These are phyloP conservation scores for Falco punctatus DNA, from an alignment of 2,113 vertebrate species.

Conservation along the genomic window DNA sequence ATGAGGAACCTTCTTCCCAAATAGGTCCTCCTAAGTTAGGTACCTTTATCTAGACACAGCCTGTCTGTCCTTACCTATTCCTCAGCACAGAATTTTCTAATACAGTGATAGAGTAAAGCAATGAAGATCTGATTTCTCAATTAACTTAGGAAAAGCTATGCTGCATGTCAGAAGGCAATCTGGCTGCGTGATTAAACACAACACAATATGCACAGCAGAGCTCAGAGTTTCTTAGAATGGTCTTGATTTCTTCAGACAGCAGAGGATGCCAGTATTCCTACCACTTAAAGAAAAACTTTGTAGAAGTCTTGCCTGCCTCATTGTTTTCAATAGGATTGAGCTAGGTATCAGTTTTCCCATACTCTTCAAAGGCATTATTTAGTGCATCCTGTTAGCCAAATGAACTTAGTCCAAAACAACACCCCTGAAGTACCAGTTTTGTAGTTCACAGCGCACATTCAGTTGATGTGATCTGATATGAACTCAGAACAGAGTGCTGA, in stretches of 20 bases:
- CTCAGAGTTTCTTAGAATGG: not conserved
- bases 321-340: not conserved
- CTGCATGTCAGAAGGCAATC: not conserved
- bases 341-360: not conserved
- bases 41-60: not conserved
- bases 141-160: not conserved
- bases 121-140: not conserved
- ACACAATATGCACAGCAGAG: not conserved
- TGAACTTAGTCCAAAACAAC: not conserved
- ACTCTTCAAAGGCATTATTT: not conserved
- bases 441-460: not conserved
- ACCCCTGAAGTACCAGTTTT: not conserved
- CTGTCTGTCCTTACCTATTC: not conserved
- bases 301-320: not conserved
- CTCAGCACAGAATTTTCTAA: not conserved
- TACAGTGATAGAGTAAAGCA: not conserved
- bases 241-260: not conserved
- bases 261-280: not conserved
- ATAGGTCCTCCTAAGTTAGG: not conserved
- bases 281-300: not conserved
- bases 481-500: not conserved
- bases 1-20: not conserved
- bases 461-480: not conserved
- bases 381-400: not conserved
- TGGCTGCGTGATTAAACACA: not conserved